phyloP scores from a whole-genome alignment of 2,797 vertebrate genomes.

The Sebastes goodei region DNA sequence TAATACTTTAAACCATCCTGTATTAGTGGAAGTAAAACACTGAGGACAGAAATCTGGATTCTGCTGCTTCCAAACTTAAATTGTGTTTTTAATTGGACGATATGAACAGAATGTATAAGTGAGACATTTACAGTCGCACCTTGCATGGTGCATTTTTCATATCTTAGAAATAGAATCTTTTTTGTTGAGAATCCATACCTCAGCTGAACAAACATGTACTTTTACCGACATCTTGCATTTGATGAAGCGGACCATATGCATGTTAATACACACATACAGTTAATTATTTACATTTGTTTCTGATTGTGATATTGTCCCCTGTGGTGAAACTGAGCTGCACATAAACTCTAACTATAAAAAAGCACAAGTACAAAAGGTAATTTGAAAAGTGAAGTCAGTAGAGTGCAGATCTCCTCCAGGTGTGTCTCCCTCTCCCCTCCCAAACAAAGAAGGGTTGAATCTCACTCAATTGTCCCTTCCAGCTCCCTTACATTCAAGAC shows the following conservation, averaged over 20 bases:
- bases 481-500: neutral
- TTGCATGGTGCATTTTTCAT: neutral
- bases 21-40: neutral
- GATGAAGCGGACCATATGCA: too few species aligned
- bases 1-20: neutral
- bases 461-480: too few species aligned
- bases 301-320: neutral
- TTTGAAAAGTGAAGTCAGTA: neutral
- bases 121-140: neutral
- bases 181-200: neutral
- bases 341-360: neutral
- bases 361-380: neutral
- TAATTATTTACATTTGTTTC: neutral
- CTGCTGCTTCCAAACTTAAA: neutral
- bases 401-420: neutral
- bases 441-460: too few species aligned
- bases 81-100: neutral
- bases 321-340: neutral
- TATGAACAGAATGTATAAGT: neutral
- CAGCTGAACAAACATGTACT: neutral
- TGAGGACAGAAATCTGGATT: neutral
- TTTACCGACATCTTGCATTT: too few species aligned
- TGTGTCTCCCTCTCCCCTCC: too few species aligned
- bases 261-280: too few species aligned
- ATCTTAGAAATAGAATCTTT: neutral